Evolutionary conservation across 2,797 vertebrate species (phyloP), one percentile per base, ranked within the genome.

Genomic region (Salmo trutta): DNA sequence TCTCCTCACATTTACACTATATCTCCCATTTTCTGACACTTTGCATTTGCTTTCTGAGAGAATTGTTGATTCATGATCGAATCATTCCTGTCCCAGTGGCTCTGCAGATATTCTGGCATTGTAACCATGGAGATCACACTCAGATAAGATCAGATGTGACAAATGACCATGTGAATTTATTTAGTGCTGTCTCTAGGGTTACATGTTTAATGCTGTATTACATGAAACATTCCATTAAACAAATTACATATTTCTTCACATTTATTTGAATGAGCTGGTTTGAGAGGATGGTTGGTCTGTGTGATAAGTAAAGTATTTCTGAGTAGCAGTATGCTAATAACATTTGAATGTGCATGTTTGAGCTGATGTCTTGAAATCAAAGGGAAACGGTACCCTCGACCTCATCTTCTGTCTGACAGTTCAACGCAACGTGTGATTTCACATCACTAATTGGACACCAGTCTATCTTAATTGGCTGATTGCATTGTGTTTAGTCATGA

Each of bases 391-490:
- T 75, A 87, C 81, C 86, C 84, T 21, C 6, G 10, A 89, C 80
- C 88, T 77, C 82, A 77, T 52, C 62, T 77, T 85, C 79, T 14
- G 53, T 79, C 77, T 85, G 88, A 84, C 87, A 86, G 77, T 88
- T 87, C 82, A 78, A 78, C 81, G 78, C 29, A 2, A 62, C 31
- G 71, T 65, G 77, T 53, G 78, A 71, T 83, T 79, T 77, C 79
- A 79, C 85, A 83, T 76, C 64, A 21, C 78, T 91, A 91, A 91
- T 90, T 91, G 83, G 83, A 86, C 86, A 89, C 88, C 86, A 84
- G 87, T 85, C 77, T 76, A 62, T 72, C 78, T 74, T 91, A 91
- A 91, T 90, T 90, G 87, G 88, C 84, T 89, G 80, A 84, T 80
- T 59, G 81, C 77, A 80, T 75, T 5, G 79, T 76, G 84, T 90